phyloP scores from a whole-genome alignment of 1,140 invertebrate species.

The Cecropterus lyciades region DNA sequence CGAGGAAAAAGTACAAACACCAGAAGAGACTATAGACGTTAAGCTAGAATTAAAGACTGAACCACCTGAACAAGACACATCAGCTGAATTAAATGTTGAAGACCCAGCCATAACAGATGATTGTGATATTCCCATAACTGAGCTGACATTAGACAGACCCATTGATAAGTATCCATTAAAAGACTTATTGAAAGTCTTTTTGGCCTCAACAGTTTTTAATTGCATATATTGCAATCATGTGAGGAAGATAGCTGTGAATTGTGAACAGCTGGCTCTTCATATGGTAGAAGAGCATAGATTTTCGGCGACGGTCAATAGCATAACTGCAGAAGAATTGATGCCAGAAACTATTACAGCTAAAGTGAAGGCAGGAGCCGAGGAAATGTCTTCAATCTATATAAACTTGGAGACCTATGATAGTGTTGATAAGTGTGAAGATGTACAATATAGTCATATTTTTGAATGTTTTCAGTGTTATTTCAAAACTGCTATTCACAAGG shows the following conservation, averaged over 20 bases:
- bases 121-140: slow-evolving; percentile 84
- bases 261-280: slow-evolving; percentile 90
- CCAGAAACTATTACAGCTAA: slow-evolving; percentile 89
- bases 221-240: slow-evolving; percentile 95
- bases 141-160: slow-evolving; percentile 89
- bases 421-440: slow-evolving; percentile 73
- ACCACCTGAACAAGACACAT: slow-evolving; percentile 47
- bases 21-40: slow-evolving; percentile 43
- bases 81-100: slow-evolving; percentile 59
- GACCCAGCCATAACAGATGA: slow-evolving; percentile 52
- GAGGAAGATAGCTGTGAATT: slow-evolving; percentile 92
- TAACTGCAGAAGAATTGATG: slow-evolving; percentile 88
- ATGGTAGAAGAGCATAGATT: slow-evolving; percentile 91
- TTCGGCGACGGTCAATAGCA: slow-evolving; percentile 88
- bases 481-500: slow-evolving; percentile 90
- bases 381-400: slow-evolving; percentile 87
- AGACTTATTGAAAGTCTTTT: slow-evolving; percentile 89
- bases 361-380: slow-evolving; percentile 87
- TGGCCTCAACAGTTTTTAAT: slow-evolving; percentile 86
- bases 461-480: slow-evolving; percentile 94
- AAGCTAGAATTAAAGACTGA: slow-evolving; percentile 59
- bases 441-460: slow-evolving; percentile 86
- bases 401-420: slow-evolving; percentile 89
- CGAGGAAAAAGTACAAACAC: slow-evolving; percentile 49
- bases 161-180: slow-evolving; percentile 89